Evolutionary conservation across 2,888 invertebrate species (phyloP).

Genomic region (Petrolisthes cinctipes): DNA sequence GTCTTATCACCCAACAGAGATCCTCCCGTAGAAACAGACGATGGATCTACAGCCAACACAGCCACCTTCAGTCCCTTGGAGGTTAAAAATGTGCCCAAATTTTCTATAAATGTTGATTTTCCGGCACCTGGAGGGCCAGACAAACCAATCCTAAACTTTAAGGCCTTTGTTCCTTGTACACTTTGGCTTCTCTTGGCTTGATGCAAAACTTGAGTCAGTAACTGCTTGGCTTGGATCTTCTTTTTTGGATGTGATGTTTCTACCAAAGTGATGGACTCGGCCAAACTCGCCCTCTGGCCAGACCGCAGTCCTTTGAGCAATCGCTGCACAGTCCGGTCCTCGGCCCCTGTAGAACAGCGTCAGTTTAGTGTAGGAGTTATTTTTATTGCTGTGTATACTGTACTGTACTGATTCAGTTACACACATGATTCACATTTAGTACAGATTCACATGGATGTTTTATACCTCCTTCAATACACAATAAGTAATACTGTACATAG

Average conservation of each 20-base stretch:
- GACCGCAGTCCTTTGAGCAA: constrained; percentile 60
- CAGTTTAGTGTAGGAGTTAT: constrained; percentile 10
- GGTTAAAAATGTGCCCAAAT: constrained; percentile 73
- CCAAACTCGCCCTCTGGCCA: constrained; percentile 63
- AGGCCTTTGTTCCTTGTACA: constrained; percentile 15
- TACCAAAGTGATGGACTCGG: constrained; percentile 66
- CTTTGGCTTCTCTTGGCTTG: constrained; percentile 32
- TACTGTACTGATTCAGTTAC: too few species aligned
- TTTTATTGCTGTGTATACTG: too few species aligned
- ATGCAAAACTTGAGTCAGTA: constrained; percentile 52
- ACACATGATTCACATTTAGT: background rate
- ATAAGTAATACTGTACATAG: too few species aligned
- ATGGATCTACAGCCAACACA: constrained; percentile 75
- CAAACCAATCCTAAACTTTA: constrained; percentile 69
- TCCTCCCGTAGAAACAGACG: constrained; percentile 75
- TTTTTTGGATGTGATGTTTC: constrained; percentile 64
- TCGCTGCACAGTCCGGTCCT: constrained; percentile 38
- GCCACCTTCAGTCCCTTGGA: constrained; percentile 72
- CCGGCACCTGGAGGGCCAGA: constrained; percentile 77
- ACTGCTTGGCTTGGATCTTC: constrained; percentile 58
- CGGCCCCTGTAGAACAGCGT: constrained; percentile 48
- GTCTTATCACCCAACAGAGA: constrained; percentile 76
- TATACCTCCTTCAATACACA: too few species aligned
- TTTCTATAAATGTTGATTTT: constrained; percentile 76
- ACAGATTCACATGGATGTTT: background rate